Evolutionary conservation across 1,140 invertebrate genomes (phyloP), one percentile per base, ranked within the genome.

Genomic region (Stegodyphus mimosarum): DNA sequence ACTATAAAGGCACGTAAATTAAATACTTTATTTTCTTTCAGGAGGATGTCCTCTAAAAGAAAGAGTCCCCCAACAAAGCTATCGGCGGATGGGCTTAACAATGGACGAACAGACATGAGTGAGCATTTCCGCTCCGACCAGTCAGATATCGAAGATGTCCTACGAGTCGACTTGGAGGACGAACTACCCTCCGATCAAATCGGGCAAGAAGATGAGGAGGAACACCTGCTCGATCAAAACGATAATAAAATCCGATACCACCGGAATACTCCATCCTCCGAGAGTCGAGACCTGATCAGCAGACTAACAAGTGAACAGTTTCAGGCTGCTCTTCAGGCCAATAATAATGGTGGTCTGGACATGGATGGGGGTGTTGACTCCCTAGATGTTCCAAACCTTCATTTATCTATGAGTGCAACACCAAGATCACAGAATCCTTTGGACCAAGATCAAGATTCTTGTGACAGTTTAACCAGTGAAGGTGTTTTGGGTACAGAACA

Each of bases 11-110:
- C 33, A 33, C 33, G 1, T 3, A 33, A 33, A 33, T 33, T 33
- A 33, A 33, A 1, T 33, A 33, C 55, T 60, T 10, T 60, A 60
- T 60, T 15, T 60, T 60, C 33, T 87, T 86, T 72, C 78, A 96
- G 95, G 94, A 95, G 93, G 92, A 96, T 96, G 95, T 96, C 95
- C 93, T 96, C 95, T 91, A 96, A 96, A 94, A 93, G 95, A 92
- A 96, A 96, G 91, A 96, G 95, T 90, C 95, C 95, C 90, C 95
- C 95, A 91, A 95, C 95, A 87, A 96, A 96, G 93, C 92, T 96
- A 91, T 94, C 79, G 49, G 72, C 86, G 18, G 79, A 87, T 77
- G 79, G 72, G 72, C 70, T 87, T 6, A 77, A 77, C 73, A 83
- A 71, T 49, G 66, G 63, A n/a, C 66, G 55, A 49, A 17, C 80